Evolutionary conservation across 1,140 invertebrate species (phyloP).

Genomic region (Laupala kohalensis): DNA sequence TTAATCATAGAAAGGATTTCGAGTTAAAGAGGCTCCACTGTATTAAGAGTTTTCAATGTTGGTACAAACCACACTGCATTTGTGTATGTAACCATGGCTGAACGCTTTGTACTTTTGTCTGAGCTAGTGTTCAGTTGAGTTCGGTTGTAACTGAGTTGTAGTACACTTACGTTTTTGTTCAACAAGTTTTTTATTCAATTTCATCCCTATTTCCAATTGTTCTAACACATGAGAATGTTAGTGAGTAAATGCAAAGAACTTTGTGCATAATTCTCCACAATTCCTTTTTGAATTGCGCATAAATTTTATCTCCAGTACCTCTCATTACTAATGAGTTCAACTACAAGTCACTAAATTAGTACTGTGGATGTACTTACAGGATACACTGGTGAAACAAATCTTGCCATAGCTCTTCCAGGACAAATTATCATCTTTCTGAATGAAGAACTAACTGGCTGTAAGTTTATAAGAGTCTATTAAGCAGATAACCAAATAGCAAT

Average conservation of each 20-base stretch:
- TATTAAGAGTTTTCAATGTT: too few species aligned
- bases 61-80: too few species aligned
- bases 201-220: not conserved
- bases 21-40: too few species aligned
- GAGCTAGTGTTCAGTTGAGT: too few species aligned
- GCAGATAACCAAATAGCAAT: not conserved
- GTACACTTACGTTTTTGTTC: too few species aligned
- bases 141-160: too few species aligned
- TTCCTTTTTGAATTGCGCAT: too few species aligned
- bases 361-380: not conserved
- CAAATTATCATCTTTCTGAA: not conserved
- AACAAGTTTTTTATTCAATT: not conserved
- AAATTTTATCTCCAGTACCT: not conserved
- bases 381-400: not conserved
- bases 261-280: too few species aligned
- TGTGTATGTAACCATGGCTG: too few species aligned
- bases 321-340: not conserved
- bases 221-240: not conserved
- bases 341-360: not conserved
- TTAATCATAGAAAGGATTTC: too few species aligned
- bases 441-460: not conserved
- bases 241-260: too few species aligned
- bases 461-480: not conserved
- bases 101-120: too few species aligned
- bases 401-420: not conserved